A percentile compares a stretch with the other conserved stretches of the same genome.
Evolutionary conservation across 2,888 invertebrate genomes (phyloP).

Genomic region (Ennomos quercinarius): DNA sequence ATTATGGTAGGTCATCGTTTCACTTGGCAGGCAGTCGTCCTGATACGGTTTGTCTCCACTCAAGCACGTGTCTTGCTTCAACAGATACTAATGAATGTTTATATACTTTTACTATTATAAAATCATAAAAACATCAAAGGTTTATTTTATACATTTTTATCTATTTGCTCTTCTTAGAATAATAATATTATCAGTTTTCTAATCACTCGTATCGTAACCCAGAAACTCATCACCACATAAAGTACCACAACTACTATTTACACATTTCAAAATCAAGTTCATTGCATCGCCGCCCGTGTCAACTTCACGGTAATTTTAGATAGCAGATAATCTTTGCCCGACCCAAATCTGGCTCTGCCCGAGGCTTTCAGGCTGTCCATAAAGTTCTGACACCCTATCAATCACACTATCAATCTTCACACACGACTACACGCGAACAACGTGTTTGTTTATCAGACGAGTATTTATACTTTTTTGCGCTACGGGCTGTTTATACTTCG

Average conservation of each 20-base stretch:
- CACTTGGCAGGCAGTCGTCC: too few species aligned
- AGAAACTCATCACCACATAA: too few species aligned
- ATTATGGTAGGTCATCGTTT: too few species aligned
- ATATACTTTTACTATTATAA: too few species aligned
- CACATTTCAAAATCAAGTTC: constrained; percentile 35
- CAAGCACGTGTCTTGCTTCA: too few species aligned
- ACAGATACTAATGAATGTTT: too few species aligned
- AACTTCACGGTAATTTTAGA: constrained; percentile 48
- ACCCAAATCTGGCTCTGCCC: constrained; percentile 46
- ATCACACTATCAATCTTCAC: constrained; percentile 53
- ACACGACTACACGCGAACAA: constrained; percentile 43
- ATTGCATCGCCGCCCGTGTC: constrained; percentile 42
- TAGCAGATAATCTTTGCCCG: constrained; percentile 51
- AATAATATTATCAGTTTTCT: too few species aligned
- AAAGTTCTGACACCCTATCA: constrained; percentile 52
- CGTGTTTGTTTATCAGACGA: constrained; percentile 46
- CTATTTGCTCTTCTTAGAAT: too few species aligned
- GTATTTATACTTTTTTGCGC: constrained; percentile 35
- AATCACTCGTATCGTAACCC: too few species aligned
- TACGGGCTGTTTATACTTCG: constrained; percentile 22
- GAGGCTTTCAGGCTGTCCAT: constrained; percentile 46
- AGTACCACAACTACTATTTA: constrained; percentile 32
- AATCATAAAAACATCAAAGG: too few species aligned
- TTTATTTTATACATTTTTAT: too few species aligned
- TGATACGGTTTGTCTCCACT: too few species aligned